Conservation (phyloP, 2,113 vertebrate genomes). For the Pseudopodoces humilis region DNA sequence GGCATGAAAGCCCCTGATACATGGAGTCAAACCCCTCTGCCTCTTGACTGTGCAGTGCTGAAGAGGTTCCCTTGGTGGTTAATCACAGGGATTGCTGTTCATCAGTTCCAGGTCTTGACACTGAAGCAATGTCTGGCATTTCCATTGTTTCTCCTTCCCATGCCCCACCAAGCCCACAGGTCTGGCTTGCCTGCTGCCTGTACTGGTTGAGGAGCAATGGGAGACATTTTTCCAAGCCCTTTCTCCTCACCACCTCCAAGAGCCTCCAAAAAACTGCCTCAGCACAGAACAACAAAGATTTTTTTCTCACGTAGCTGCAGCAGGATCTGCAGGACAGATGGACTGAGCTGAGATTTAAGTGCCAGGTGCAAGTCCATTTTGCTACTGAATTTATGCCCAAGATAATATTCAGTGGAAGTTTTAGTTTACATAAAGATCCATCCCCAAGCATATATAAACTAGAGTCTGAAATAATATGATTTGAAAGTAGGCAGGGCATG, state of each 20-base stretch:
- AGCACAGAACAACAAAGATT: background rate
- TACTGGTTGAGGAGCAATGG: background rate
- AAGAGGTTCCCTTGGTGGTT: background rate
- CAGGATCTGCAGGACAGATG: background rate
- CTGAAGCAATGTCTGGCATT: background rate
- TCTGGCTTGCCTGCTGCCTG: background rate
- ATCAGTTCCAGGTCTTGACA: background rate
- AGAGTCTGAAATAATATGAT: background rate
- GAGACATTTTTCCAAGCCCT: background rate
- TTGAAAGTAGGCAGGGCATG: conserved; percentile 16
- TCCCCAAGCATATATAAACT: conserved; percentile 31
- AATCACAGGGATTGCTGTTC: background rate
- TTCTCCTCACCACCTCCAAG: background rate
- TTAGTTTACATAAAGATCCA: conserved; percentile 8
- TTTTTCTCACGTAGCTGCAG: background rate
- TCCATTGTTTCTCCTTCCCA: background rate
- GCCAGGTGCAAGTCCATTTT: background rate
- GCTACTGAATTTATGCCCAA: background rate
- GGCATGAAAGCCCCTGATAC: background rate
- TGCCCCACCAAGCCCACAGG: background rate
- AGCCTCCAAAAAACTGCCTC: background rate
- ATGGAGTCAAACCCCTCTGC: background rate
- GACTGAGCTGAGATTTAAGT: background rate
- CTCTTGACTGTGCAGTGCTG: background rate
- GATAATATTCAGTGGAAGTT: conserved; percentile 1